Conservation (phyloP, 2,797 vertebrate species). For the Apodemus agrarius region DNA sequence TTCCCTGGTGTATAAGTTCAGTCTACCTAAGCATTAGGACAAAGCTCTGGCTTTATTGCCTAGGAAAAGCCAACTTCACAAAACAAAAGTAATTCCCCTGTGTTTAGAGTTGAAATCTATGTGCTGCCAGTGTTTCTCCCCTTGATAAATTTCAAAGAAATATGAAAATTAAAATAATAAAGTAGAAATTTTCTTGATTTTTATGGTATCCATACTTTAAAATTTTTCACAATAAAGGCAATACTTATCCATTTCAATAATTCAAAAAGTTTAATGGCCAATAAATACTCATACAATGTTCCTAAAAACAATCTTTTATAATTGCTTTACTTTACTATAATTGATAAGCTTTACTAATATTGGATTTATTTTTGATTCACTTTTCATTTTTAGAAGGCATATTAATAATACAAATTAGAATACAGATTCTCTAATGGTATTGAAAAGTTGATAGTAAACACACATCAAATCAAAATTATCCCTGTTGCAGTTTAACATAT, state of each 20-base stretch:
- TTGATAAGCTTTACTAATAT: neutral
- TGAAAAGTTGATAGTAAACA: slow-evolving; percentile 45
- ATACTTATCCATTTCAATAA: slow-evolving; percentile 51
- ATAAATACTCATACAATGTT: slow-evolving; percentile 21
- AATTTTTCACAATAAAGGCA: neutral
- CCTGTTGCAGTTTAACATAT: neutral
- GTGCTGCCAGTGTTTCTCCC: neutral
- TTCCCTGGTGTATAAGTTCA: slow-evolving; percentile 40
- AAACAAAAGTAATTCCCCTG: slow-evolving; percentile 47
- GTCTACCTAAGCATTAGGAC: slow-evolving; percentile 70
- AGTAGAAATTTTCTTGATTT: slow-evolving; percentile 41
- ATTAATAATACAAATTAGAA: neutral
- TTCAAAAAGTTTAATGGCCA: neutral
- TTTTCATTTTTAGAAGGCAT: slow-evolving; percentile 27
- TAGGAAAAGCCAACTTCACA: slow-evolving; percentile 62
- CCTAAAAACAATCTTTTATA: slow-evolving; percentile 45
- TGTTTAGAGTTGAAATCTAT: slow-evolving; percentile 42
- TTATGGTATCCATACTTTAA: slow-evolving; percentile 45
- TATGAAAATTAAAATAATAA: slow-evolving; percentile 45
- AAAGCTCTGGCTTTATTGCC: slow-evolving; percentile 60
- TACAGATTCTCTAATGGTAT: neutral
- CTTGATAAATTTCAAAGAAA: slow-evolving; percentile 57
- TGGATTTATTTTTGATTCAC: slow-evolving; percentile 8
- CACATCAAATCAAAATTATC: neutral
- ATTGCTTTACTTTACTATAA: neutral